Percentiles rank a stretch among this genome's conserved stretches.
These are phyloP conservation scores for Syncerus caffer DNA, from an alignment of 2,797 vertebrate species.

Conservation along the genomic window DNA sequence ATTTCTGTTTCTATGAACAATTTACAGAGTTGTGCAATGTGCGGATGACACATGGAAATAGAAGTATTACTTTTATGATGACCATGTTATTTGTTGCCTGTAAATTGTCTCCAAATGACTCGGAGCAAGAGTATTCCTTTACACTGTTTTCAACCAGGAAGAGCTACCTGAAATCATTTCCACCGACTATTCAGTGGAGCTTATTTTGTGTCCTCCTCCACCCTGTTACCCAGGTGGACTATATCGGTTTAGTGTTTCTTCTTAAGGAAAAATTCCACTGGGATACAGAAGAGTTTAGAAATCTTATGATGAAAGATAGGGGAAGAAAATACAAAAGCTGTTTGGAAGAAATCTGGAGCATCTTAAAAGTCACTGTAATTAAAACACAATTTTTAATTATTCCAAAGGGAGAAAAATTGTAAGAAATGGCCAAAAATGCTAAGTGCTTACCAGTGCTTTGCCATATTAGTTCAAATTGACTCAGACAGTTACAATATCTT, in stretches of 20 bases:
- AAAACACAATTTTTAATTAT: slow-evolving; percentile 52
- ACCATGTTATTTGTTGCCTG: slow-evolving; percentile 5
- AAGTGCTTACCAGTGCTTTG: slow-evolving; percentile 14
- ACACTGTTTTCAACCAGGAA: neutral
- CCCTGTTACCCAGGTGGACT: neutral
- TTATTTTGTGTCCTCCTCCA: neutral
- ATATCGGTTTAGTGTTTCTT: neutral
- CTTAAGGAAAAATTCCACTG: neutral
- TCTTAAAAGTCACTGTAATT: slow-evolving; percentile 35
- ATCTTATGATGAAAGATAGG: neutral
- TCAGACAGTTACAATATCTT: neutral
- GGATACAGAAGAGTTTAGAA: neutral
- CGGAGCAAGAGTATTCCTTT: neutral
- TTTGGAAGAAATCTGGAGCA: neutral
- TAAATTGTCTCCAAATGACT: slow-evolving; percentile 52
- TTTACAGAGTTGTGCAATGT: slow-evolving; percentile 24
- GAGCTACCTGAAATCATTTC: neutral
- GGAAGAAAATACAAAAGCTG: neutral
- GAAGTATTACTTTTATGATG: slow-evolving; percentile 38
- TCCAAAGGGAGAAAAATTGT: neutral
- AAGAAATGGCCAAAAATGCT: neutral
- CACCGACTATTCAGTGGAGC: neutral
- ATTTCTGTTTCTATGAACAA: slow-evolving; percentile 57
- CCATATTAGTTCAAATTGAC: slow-evolving; percentile 19
- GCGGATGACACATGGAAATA: slow-evolving; percentile 44